Conservation (phyloP, 2,797 vertebrate genomes). For the Macropodus opercularis region DNA sequence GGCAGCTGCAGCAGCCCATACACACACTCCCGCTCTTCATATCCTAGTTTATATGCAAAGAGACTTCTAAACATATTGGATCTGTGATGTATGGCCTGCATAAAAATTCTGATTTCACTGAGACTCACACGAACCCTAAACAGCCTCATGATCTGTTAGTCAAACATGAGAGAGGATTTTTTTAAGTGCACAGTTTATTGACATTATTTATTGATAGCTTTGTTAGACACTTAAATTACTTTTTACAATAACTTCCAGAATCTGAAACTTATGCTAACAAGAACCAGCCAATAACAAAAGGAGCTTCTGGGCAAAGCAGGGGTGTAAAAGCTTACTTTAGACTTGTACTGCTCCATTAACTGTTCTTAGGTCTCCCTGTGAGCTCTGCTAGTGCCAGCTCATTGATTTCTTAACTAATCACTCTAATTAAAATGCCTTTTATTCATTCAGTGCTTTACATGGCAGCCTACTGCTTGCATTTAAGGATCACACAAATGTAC, state of each 20-base stretch:
- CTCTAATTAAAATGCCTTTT: conserved; percentile 79
- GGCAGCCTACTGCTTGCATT: conserved; percentile 56
- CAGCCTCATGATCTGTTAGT: conserved; percentile 19
- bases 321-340: conserved; percentile 58
- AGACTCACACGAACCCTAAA: conserved; percentile 33
- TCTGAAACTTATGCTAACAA: conserved; percentile 35
- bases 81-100: conserved; percentile 46
- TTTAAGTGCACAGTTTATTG: conserved; percentile 1
- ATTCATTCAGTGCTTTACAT: conserved; percentile 73
- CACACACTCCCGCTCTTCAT: conserved; percentile 62
- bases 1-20: conserved; percentile 70
- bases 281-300: conserved; percentile 39
- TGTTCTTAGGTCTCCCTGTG: conserved; percentile 58
- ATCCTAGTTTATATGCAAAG: conserved; percentile 76
- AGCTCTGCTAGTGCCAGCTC: conserved; percentile 72
- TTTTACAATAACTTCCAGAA: conserved; percentile 33
- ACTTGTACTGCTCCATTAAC: conserved; percentile 67
- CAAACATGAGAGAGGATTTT: not conserved
- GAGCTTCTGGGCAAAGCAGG: conserved; percentile 38
- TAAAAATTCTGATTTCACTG: conserved; percentile 31
- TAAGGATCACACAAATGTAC: conserved; percentile 56
- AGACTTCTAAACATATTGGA: conserved; percentile 57
- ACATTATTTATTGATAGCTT: conserved; percentile 22
- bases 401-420: conserved; percentile 79
- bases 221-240: conserved; percentile 5